Evolutionary conservation across 2,113 vertebrate genomes (phyloP).

Genomic region (Cyanoramphus novaezelandiae): DNA sequence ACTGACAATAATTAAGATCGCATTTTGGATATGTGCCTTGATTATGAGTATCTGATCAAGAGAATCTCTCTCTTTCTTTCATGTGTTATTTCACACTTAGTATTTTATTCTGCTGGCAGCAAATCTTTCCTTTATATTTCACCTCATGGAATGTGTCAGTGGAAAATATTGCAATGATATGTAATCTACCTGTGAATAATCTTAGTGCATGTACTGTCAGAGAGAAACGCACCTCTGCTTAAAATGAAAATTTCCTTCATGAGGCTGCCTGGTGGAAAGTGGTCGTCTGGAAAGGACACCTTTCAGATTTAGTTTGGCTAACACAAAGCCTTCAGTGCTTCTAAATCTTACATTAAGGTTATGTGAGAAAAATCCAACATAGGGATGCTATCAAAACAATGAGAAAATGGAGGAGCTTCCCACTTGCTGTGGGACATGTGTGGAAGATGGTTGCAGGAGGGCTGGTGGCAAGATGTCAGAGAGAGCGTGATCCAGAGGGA

Average conservation of each 20-base stretch:
- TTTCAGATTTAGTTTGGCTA: not conserved
- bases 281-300: not conserved
- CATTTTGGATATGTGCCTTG: slow-evolving; percentile 16
- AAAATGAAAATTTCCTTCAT: not conserved
- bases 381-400: not conserved
- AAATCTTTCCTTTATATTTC: slow-evolving; percentile 14
- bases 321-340: not conserved
- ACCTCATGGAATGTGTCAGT: not conserved
- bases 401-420: not conserved
- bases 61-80: not conserved
- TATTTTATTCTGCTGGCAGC: not conserved
- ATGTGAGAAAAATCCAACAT: not conserved
- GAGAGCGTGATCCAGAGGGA: accelerated
- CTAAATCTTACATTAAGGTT: not conserved
- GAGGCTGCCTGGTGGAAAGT: not conserved
- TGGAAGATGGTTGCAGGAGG: not conserved
- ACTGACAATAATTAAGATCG: slow-evolving; percentile 50
- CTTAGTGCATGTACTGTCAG: not conserved
- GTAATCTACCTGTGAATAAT: not conserved
- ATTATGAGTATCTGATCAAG: slow-evolving; percentile 38
- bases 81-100: not conserved
- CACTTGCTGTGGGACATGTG: accelerated
- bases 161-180: not conserved
- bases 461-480: not conserved
- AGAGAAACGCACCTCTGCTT: not conserved